Conservation (phyloP, 2,113 vertebrate species). For the Xenus cinereus region DNA sequence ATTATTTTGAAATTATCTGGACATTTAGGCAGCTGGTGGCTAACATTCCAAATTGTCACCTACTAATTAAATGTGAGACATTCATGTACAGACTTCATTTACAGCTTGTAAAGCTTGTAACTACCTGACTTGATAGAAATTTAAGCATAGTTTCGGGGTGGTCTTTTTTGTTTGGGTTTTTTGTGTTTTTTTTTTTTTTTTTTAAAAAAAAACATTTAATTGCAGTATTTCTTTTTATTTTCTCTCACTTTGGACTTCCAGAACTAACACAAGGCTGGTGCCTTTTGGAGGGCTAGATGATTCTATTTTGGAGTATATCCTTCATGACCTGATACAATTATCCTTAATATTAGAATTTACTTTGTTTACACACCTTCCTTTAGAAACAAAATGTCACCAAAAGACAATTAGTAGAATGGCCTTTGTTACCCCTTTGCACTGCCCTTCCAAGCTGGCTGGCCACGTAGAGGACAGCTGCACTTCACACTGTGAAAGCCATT, state of each 20-base stretch:
- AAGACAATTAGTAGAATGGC: background rate
- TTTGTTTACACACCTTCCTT: accelerated
- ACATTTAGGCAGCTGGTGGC: background rate
- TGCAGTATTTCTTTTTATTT: background rate
- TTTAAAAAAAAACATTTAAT: background rate
- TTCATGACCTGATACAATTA: background rate
- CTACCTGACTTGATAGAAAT: background rate
- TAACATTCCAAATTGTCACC: background rate
- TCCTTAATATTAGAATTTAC: background rate
- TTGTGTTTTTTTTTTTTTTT: background rate
- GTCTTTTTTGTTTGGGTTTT: background rate
- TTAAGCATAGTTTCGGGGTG: background rate
- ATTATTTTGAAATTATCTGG: background rate
- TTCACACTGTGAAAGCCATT: background rate
- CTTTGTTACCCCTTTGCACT: background rate
- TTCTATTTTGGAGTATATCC: background rate
- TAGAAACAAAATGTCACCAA: background rate
- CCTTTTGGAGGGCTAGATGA: background rate
- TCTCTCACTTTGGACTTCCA: background rate
- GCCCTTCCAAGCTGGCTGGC: background rate
- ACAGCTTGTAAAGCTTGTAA: background rate
- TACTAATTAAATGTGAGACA: background rate
- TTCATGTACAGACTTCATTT: background rate
- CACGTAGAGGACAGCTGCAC: background rate
- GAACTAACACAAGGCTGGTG: background rate